Conservation (phyloP, 1,140 invertebrate genomes). For the Pogonus chalceus region DNA sequence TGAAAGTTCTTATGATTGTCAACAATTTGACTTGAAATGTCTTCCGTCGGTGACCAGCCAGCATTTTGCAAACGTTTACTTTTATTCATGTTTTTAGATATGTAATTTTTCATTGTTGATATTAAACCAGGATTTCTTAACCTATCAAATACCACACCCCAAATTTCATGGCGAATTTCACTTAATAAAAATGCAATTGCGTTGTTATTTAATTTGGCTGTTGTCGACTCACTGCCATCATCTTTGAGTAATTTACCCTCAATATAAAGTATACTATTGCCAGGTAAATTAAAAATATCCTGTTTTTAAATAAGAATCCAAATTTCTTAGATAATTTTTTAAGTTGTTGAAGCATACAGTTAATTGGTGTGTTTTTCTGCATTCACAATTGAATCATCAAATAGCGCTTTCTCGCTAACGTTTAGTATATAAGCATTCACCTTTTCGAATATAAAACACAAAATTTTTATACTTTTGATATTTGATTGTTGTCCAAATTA, state of each 20-base stretch:
- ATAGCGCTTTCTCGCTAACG: constrained; percentile 2
- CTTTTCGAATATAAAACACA: not conserved
- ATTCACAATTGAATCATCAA: constrained; percentile 12
- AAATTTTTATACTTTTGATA: not conserved
- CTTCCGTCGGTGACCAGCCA: constrained; percentile 6
- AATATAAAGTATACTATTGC: constrained; percentile 21
- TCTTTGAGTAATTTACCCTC: constrained; percentile 21
- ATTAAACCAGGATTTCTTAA: constrained; percentile 14
- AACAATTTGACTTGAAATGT: constrained; percentile 2
- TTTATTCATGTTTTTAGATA: constrained; percentile 8
- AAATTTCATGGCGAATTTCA: constrained; percentile 15
- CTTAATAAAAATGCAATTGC: constrained; percentile 12
- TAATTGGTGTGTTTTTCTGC: constrained; percentile 16
- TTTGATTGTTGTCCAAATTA: not conserved
- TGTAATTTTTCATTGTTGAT: constrained; percentile 12
- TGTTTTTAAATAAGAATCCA: constrained; percentile 19
- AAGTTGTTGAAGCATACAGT: constrained; percentile 14
- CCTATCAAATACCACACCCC: constrained; percentile 8
- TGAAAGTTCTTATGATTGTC: constrained; percentile 9
- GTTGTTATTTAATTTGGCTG: constrained; percentile 12
- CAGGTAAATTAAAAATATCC: constrained; percentile 20
- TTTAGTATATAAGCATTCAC: constrained; percentile 8
- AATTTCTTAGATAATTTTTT: constrained; percentile 19
- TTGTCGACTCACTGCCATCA: constrained; percentile 3
- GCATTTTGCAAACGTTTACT: constrained; percentile 10